A percentile compares a stretch with the other conserved stretches of the same genome.
Evolutionary conservation across 2,888 invertebrate genomes (phyloP).

Genomic region (Anoplius nigerrimus): DNA sequence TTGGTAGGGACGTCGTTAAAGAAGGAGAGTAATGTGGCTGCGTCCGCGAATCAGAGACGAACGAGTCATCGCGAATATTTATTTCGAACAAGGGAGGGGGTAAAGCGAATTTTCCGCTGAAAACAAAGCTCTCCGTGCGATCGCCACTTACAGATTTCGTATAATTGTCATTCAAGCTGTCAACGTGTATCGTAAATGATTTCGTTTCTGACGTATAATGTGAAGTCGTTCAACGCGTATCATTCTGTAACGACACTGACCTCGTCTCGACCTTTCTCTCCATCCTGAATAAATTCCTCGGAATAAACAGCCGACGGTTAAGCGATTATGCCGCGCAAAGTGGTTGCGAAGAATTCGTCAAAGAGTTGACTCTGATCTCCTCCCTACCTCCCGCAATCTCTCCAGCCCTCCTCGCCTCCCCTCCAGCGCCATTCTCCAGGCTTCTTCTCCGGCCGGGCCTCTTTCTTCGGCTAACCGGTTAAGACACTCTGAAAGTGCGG

Average conservation of each 20-base stretch:
- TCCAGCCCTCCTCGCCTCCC: slow-evolving; percentile 8
- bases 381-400: slow-evolving; percentile 24
- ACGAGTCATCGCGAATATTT: too few species aligned
- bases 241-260: too few species aligned
- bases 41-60: neutral
- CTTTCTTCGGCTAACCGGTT: slow-evolving; percentile 50
- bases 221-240: too few species aligned
- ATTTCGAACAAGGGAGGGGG: too few species aligned
- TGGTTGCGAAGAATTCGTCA: slow-evolving; percentile 46
- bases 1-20: neutral
- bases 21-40: too few species aligned
- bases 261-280: neutral
- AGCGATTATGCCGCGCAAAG: slow-evolving; percentile 46
- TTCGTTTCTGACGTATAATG: too few species aligned
- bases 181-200: too few species aligned
- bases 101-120: too few species aligned
- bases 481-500: slow-evolving; percentile 45
- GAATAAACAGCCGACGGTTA: slow-evolving; percentile 36
- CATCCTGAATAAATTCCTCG: slow-evolving; percentile 29
- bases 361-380: slow-evolving; percentile 27
- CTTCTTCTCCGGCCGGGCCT: slow-evolving; percentile 21
- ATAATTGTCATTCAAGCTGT: too few species aligned
- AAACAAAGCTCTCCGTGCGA: too few species aligned
- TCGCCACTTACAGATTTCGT: too few species aligned
- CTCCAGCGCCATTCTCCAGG: slow-evolving; percentile 1